Evolutionary conservation across 92 coral and sea anemone species (phyloP).

Genomic region (Phenganax subtilis): DNA sequence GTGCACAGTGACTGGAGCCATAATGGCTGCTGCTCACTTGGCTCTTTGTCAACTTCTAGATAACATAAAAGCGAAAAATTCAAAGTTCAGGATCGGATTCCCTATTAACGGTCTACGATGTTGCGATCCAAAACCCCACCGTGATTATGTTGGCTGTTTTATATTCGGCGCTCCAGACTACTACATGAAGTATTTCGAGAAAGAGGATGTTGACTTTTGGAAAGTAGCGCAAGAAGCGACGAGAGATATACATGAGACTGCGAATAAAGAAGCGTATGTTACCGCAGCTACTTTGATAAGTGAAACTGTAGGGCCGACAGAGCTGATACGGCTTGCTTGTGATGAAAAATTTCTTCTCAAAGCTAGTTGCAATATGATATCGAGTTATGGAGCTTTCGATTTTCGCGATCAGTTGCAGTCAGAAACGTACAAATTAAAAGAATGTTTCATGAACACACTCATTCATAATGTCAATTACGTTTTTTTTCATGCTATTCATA

Average conservation of each 20-base stretch:
- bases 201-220: slow-evolving; percentile 2
- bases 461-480: background rate
- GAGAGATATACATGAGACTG: background rate
- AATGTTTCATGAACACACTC: background rate
- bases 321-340: too few relatives aligned
- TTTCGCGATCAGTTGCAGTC: background rate
- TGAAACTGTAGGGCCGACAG: background rate
- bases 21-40: slow-evolving; percentile 22
- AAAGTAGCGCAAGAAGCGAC: slow-evolving; percentile 3
- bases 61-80: background rate
- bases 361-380: background rate
- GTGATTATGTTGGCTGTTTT: slow-evolving; percentile 12
- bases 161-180: background rate
- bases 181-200: background rate
- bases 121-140: slow-evolving; percentile 9
- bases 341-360: background rate
- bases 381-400: background rate
- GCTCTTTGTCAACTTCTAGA: slow-evolving; percentile 21
- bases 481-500: background rate
- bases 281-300: background rate
- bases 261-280: background rate
- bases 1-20: slow-evolving; percentile 23
- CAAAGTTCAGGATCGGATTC: background rate
- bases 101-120: slow-evolving; percentile 6
- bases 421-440: background rate